These are phyloP conservation scores for Trissolcus basalis DNA, from an alignment of 1,140 invertebrate genomes.

Conservation along the genomic window DNA sequence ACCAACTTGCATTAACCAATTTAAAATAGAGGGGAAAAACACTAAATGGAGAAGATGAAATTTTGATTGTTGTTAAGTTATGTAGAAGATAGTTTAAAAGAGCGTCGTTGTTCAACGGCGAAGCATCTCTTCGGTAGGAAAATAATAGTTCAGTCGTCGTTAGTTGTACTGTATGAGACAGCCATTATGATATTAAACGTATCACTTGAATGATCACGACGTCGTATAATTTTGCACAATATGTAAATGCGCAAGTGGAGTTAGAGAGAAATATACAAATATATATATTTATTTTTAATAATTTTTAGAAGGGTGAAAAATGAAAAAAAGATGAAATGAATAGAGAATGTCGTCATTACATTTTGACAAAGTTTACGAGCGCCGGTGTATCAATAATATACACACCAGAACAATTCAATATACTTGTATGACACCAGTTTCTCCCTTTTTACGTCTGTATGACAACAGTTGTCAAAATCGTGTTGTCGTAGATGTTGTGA, in stretches of 20 bases:
- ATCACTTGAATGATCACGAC: slow-evolving; percentile 41
- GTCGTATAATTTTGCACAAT: slow-evolving; percentile 65
- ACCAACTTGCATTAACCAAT: no score
- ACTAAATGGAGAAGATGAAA: no score
- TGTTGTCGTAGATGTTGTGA: slow-evolving; percentile 35
- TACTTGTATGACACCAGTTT: slow-evolving; percentile 22
- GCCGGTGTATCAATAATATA: slow-evolving; percentile 10
- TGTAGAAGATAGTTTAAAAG: background rate
- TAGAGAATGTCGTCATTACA: slow-evolving; percentile 39
- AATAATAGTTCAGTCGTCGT: slow-evolving; percentile 35
- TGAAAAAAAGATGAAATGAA: slow-evolving; percentile 11
- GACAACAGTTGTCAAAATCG: slow-evolving; percentile 32
- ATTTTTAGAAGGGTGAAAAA: slow-evolving; percentile 48
- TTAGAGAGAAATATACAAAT: slow-evolving; percentile 40
- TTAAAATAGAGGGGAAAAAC: no score
- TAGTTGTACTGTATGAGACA: slow-evolving; percentile 30
- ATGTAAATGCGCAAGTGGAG: slow-evolving; percentile 61
- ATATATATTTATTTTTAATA: slow-evolving; percentile 61
- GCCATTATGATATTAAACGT: slow-evolving; percentile 33
- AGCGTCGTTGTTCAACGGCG: no score
- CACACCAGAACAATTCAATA: no score
- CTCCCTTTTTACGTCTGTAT: slow-evolving; percentile 43
- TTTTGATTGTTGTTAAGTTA: no score
- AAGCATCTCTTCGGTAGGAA: slow-evolving; percentile 4
- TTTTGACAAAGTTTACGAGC: slow-evolving; percentile 45